A percentile compares a stretch with the other conserved stretches of the same genome.
Conservation (phyloP, 2,797 vertebrate species). For the Anguilla marmorata region DNA sequence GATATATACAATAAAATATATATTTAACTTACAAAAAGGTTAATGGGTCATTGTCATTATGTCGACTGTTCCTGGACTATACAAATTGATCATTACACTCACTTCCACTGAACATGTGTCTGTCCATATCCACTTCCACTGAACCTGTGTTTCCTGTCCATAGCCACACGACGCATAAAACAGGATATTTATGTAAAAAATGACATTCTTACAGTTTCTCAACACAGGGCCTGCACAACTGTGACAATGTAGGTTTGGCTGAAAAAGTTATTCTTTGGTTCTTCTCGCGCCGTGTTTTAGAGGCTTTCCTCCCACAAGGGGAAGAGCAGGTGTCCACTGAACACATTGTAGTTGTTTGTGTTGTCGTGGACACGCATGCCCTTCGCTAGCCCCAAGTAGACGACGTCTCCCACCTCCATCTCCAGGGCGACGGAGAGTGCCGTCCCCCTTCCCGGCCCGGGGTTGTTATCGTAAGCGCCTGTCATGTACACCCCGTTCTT, state of each 20-base stretch:
- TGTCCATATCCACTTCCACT: too few relatives aligned
- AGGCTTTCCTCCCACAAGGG: background rate
- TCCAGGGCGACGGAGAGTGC: background rate
- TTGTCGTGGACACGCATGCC: constrained; percentile 5
- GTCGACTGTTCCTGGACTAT: background rate
- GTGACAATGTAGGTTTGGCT: background rate
- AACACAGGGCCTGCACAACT: background rate
- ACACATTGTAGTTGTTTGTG: background rate
- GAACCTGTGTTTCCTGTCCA: background rate
- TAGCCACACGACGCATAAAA: background rate
- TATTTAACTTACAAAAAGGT: background rate
- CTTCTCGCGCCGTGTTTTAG: background rate
- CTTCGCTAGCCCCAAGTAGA: background rate
- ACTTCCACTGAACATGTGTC: background rate
- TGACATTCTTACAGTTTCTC: background rate
- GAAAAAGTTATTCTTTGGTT: background rate
- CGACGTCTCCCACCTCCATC: background rate
- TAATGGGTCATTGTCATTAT: background rate
- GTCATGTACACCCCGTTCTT: background rate
- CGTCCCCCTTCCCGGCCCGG: background rate
- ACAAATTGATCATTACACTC: background rate
- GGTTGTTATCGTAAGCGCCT: constrained; percentile 10
- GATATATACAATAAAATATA: background rate
- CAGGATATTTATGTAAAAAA: background rate
- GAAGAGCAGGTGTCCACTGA: background rate